phyloP scores from a whole-genome alignment of 92 coral and sea anemone genomes.

The Umimayanthus chanpuru region DNA sequence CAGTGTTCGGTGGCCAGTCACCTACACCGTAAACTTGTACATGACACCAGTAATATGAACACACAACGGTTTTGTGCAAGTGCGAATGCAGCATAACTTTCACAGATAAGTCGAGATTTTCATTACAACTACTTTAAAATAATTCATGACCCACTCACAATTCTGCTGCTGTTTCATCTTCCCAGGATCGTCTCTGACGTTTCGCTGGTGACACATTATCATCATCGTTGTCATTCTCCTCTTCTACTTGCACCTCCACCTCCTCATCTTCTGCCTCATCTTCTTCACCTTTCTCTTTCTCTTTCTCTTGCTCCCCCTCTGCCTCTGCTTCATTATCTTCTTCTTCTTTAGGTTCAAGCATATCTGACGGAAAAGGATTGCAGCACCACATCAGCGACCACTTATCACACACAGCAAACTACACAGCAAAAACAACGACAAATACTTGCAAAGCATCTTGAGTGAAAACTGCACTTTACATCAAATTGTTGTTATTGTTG shows the following conservation, averaged over 20 bases:
- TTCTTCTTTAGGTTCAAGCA: background rate
- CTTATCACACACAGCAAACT: background rate
- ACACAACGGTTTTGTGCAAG: background rate
- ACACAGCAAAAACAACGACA: background rate
- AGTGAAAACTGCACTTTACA: no score
- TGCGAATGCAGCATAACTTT: background rate
- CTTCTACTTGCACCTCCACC: background rate
- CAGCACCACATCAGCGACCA: background rate
- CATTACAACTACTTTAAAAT: background rate
- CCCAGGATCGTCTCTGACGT: slow-evolving; percentile 4
- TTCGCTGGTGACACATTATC: slow-evolving; percentile 37
- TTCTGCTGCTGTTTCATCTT: background rate
- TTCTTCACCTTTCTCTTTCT: background rate
- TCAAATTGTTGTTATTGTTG: no score
- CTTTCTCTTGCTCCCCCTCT: background rate
- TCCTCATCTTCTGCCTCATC: background rate
- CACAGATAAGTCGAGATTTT: background rate
- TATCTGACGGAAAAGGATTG: background rate
- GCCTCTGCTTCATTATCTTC: background rate
- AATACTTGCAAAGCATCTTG: background rate
- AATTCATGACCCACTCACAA: background rate
- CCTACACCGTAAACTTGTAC: no score
- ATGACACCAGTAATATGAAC: no score
- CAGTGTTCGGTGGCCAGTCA: no score
- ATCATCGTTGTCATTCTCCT: slow-evolving; percentile 5